These are phyloP conservation scores for Strigamia transsilvanica DNA, from an alignment of 2,888 invertebrate genomes.

Conservation along the genomic window DNA sequence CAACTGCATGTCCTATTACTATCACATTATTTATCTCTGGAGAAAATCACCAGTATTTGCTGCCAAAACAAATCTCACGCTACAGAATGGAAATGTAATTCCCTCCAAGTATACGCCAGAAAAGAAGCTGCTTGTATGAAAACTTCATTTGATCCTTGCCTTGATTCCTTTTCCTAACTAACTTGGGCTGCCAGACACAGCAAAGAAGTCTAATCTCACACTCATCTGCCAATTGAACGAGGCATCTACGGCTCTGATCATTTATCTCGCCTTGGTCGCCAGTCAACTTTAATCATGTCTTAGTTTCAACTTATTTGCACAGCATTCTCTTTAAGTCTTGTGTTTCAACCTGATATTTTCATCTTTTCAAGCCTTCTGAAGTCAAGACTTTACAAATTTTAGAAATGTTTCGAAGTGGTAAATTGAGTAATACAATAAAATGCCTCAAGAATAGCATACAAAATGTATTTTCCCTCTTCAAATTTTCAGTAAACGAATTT, in stretches of 20 bases:
- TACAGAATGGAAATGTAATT: constrained; percentile 43
- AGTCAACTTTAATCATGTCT: constrained; percentile 40
- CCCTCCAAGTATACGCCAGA: constrained; percentile 12
- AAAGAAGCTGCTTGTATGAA: constrained; percentile 35
- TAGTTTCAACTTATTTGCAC: constrained; percentile 37
- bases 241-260: not conserved
- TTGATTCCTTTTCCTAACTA: constrained; percentile 47
- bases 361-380: not conserved
- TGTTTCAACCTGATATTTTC: not conserved
- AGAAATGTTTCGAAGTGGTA: no score
- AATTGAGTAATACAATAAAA: no score
- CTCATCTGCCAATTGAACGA: constrained; percentile 36
- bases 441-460: no score
- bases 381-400: no score
- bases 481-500: no score
- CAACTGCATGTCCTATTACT: not conserved
- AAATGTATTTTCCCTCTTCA: no score
- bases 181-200: constrained; percentile 12
- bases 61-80: constrained; percentile 47
- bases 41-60: constrained; percentile 1
- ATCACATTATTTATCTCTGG: constrained; percentile 29
- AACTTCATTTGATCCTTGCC: constrained; percentile 46
- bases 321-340: not conserved
- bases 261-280: constrained; percentile 42
- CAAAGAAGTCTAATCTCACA: constrained; percentile 26